Evolutionary conservation across 2,113 vertebrate species (phyloP).

Genomic region (Onychorhynchus coronatus): DNA sequence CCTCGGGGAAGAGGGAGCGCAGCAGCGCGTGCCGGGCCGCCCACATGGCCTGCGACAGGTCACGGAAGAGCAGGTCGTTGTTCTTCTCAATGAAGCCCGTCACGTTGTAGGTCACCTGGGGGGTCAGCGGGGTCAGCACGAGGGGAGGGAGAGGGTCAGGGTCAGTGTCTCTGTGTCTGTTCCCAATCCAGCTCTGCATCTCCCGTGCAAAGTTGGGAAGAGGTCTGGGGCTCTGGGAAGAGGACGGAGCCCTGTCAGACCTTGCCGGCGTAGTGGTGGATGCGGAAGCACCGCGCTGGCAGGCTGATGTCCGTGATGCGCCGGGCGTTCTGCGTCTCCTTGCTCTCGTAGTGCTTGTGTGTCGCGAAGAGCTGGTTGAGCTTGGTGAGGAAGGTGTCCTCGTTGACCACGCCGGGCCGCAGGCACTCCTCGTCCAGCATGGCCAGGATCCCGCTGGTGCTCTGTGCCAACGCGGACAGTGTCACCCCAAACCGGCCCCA

Average conservation of each 20-base stretch:
- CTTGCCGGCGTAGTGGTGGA: constrained; percentile 82
- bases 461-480: neutral
- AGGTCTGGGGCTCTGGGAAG: fast-evolving
- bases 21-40: constrained; percentile 67
- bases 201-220: neutral
- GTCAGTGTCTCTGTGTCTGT: fast-evolving
- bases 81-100: constrained; percentile 80
- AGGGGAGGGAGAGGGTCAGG: fast-evolving
- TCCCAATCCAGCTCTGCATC: neutral
- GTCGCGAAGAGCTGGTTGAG: constrained; percentile 67
- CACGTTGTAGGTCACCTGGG: constrained; percentile 77
- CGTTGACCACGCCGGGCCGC: constrained; percentile 75
- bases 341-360: constrained; percentile 77
- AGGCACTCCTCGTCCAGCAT: constrained; percentile 83
- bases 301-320: constrained; percentile 65
- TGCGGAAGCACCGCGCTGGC: constrained; percentile 68
- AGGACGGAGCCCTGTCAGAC: neutral
- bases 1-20: constrained; percentile 77
- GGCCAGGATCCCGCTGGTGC: constrained; percentile 74
- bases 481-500: neutral
- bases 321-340: constrained; percentile 71
- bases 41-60: constrained; percentile 81
- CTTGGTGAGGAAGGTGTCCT: constrained; percentile 77
- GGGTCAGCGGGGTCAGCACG: fast-evolving
- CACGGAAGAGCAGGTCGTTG: constrained; percentile 79